Evolutionary conservation across 2,113 vertebrate genomes (phyloP).

Genomic region (Oophaga pumilio): DNA sequence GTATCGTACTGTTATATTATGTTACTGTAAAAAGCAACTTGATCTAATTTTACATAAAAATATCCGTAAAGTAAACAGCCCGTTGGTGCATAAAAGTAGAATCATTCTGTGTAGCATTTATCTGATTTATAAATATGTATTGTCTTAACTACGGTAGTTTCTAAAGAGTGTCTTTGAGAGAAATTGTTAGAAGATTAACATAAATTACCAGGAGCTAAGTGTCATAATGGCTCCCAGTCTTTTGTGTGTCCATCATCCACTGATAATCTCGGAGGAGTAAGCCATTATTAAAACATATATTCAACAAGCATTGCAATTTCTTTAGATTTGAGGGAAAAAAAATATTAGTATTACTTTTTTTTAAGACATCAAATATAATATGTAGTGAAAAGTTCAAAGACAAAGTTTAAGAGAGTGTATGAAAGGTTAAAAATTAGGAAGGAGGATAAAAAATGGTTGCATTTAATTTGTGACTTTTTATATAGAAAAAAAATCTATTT

Average conservation of each 20-base stretch:
- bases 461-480: background rate
- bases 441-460: background rate
- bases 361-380: background rate
- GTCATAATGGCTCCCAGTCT: slow-evolving; percentile 31
- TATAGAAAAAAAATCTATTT: background rate
- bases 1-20: background rate
- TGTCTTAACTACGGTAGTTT: slow-evolving; percentile 21
- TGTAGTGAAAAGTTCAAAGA: background rate
- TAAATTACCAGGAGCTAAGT: slow-evolving; percentile 39
- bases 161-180: slow-evolving; percentile 23
- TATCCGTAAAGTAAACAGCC: background rate
- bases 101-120: background rate
- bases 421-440: background rate
- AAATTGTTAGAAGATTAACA: slow-evolving; percentile 37
- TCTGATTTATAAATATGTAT: slow-evolving; percentile 28
- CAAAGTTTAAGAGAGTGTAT: background rate
- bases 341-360: background rate
- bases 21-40: background rate
- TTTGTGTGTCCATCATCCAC: slow-evolving; percentile 40
- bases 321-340: background rate
- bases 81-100: background rate
- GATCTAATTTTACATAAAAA: background rate
- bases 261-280: slow-evolving; percentile 25
- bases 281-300: slow-evolving; percentile 40
- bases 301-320: slow-evolving; percentile 20